Percentiles rank a stretch among this genome's conserved stretches.
phyloP scores from a whole-genome alignment of 2,113 vertebrate genomes.

The Otus sunia region DNA sequence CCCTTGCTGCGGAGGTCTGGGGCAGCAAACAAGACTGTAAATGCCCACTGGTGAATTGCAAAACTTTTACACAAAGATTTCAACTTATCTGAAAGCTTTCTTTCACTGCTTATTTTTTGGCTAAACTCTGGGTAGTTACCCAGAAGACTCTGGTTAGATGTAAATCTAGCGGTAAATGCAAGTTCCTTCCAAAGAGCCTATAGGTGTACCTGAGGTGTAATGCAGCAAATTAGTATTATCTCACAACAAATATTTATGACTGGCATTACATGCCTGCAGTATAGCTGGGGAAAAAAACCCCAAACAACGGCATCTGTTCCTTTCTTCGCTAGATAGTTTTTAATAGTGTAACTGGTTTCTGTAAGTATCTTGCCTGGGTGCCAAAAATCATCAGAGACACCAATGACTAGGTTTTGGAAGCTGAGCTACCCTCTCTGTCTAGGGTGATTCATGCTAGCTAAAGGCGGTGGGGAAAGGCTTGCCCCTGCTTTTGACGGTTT shows the following conservation, averaged over 20 bases:
- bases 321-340: not conserved
- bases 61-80: not conserved
- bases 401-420: not conserved
- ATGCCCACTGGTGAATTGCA: not conserved
- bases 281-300: fast-evolving
- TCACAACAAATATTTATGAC: not conserved
- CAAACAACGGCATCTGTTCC: not conserved
- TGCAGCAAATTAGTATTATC: not conserved
- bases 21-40: not conserved
- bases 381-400: not conserved
- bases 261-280: not conserved
- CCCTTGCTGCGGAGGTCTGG: not conserved
- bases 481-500: not conserved
- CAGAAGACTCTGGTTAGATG: not conserved
- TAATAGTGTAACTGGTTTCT: not conserved
- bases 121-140: not conserved
- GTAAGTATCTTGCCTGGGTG: not conserved
- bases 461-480: not conserved
- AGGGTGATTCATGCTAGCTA: not conserved
- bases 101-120: not conserved
- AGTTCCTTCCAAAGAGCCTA: not conserved
- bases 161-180: not conserved
- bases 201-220: not conserved
- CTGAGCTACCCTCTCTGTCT: not conserved
- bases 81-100: not conserved